phyloP scores from a whole-genome alignment of 2,888 invertebrate genomes.

The Stratiomys singularior region DNA sequence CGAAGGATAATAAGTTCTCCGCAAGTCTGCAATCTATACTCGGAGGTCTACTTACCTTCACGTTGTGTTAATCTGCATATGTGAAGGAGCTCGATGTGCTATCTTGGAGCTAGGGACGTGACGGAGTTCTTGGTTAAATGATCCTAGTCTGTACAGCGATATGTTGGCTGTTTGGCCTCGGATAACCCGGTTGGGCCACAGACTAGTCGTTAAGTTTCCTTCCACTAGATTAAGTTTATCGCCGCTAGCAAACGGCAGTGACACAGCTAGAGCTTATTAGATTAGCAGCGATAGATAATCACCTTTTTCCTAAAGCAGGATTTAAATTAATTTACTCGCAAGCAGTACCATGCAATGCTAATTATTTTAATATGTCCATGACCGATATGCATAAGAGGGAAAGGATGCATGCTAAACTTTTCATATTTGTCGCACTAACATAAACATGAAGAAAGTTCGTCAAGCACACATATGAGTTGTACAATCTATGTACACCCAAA shows the following conservation, averaged over 20 bases:
- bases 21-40: neutral
- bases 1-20: constrained; percentile 8
- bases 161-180: constrained; percentile 20
- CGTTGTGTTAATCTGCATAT: constrained; percentile 16
- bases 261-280: constrained; percentile 32
- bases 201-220: neutral
- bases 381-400: no score
- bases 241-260: neutral
- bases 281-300: neutral
- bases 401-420: no score
- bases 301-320: neutral
- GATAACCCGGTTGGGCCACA: neutral
- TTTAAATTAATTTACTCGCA: constrained; percentile 5
- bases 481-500: no score
- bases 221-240: constrained; percentile 24
- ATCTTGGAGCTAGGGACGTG: neutral
- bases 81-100: neutral
- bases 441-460: no score
- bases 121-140: constrained; percentile 10
- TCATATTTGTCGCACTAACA: no score
- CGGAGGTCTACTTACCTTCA: constrained; percentile 13
- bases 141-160: neutral
- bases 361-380: no score
- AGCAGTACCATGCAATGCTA: neutral
- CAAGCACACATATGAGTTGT: neutral